These are phyloP conservation scores for Carcina quercana DNA, from an alignment of 2,888 invertebrate species.

Conservation along the genomic window DNA sequence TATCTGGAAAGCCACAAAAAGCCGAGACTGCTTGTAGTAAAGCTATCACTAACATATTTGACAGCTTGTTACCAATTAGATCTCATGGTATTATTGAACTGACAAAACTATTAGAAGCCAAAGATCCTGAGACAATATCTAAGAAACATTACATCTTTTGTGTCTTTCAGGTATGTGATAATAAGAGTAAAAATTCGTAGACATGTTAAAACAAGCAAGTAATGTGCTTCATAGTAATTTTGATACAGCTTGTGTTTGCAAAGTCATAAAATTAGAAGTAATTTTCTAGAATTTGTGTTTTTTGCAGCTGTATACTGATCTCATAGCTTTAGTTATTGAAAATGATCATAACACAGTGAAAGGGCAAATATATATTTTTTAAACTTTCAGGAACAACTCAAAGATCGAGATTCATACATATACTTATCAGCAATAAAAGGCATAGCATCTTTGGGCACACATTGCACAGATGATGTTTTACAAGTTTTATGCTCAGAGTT, in stretches of 20 bases:
- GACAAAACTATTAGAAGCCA: conserved; percentile 79
- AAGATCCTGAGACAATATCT: conserved; percentile 76
- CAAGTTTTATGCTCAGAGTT: conserved; percentile 81
- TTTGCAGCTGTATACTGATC: too few relatives aligned
- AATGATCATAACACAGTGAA: too few relatives aligned
- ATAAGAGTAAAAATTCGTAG: too few relatives aligned
- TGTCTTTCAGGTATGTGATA: conserved; percentile 80
- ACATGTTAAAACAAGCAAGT: too few relatives aligned
- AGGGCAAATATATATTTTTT: too few relatives aligned
- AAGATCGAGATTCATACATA: conserved; percentile 86
- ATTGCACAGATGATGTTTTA: conserved; percentile 80
- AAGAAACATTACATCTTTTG: conserved; percentile 80
- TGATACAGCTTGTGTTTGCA: too few relatives aligned
- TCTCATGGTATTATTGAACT: conserved; percentile 86
- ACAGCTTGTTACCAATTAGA: conserved; percentile 83
- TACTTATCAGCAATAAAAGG: conserved; percentile 87
- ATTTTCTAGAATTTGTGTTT: too few relatives aligned
- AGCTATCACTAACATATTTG: conserved; percentile 79
- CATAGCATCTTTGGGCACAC: conserved; percentile 78
- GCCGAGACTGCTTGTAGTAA: conserved; percentile 65
- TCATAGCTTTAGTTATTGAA: too few relatives aligned
- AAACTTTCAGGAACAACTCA: conserved; percentile 79
- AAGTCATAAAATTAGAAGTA: too few relatives aligned
- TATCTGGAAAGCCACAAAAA: conserved; percentile 25
- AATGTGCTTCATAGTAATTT: too few relatives aligned